Evolutionary conservation across 2,888 invertebrate genomes (phyloP).

Genomic region (Amblyjoppa fuscipennis): DNA sequence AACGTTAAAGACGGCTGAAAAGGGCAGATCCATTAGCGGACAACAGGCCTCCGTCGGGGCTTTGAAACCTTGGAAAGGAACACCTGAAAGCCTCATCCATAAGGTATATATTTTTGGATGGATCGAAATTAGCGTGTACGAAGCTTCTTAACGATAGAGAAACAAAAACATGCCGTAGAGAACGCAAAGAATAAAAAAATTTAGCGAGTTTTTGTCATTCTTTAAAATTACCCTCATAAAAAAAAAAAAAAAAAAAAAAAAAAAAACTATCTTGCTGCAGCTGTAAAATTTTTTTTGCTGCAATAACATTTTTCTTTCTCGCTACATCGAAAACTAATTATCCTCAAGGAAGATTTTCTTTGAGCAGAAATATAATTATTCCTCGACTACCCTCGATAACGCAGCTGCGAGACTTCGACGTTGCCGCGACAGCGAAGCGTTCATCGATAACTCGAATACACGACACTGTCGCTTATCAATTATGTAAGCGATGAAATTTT

Average conservation of each 20-base stretch:
- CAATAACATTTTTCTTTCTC: no score
- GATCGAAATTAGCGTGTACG: background rate
- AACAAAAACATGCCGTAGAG: no score
- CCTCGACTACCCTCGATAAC: background rate
- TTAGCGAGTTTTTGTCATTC: no score
- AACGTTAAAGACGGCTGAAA: background rate
- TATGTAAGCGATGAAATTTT: constrained; percentile 12
- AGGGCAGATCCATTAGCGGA: background rate
- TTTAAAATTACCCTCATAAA: no score
- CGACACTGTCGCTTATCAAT: background rate
- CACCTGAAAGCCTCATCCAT: background rate
- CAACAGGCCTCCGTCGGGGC: background rate
- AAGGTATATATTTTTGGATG: background rate
- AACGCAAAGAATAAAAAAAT: no score
- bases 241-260: no score
- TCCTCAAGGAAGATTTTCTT: background rate
- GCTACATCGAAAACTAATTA: background rate
- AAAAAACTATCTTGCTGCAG: no score
- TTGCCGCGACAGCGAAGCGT: no score
- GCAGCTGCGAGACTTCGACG: background rate
- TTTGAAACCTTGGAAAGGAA: background rate
- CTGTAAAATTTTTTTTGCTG: no score
- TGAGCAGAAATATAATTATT: background rate
- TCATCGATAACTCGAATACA: background rate
- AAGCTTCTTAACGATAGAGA: background rate